Conservation (phyloP, 2,888 invertebrate genomes). For the Apotomis capreana region DNA sequence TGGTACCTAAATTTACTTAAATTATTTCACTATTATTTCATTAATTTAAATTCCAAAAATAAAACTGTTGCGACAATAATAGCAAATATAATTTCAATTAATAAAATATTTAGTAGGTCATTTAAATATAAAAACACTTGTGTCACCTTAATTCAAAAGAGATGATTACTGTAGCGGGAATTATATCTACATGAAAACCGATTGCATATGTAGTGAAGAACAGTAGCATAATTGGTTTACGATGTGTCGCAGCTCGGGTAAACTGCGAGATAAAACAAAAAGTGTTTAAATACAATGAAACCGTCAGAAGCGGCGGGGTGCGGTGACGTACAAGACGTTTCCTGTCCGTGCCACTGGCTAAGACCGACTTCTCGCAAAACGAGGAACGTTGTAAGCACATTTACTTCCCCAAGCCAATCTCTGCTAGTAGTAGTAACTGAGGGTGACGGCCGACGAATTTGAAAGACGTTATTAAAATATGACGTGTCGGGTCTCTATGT, state of each 20-base stretch:
- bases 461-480: too few species aligned
- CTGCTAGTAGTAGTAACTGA: too few species aligned
- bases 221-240: background rate
- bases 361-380: too few species aligned
- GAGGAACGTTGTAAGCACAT: too few species aligned
- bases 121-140: background rate
- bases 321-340: background rate
- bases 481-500: too few species aligned
- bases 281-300: conserved; percentile 5
- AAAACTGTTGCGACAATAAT: background rate
- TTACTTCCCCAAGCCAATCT: too few species aligned
- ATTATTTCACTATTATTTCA: background rate
- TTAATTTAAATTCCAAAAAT: background rate
- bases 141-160: background rate
- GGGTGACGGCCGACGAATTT: too few species aligned
- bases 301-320: background rate
- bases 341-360: background rate
- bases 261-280: background rate
- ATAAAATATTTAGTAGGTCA: background rate
- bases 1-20: background rate
- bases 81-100: background rate
- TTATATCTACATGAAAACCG: background rate
- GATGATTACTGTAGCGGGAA: background rate
- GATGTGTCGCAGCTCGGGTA: background rate
- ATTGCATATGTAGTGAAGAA: background rate